Percentiles rank a stretch among this genome's conserved stretches.
Evolutionary conservation across 2,888 invertebrate species (phyloP).

Genomic region (Cheilosia variabilis): DNA sequence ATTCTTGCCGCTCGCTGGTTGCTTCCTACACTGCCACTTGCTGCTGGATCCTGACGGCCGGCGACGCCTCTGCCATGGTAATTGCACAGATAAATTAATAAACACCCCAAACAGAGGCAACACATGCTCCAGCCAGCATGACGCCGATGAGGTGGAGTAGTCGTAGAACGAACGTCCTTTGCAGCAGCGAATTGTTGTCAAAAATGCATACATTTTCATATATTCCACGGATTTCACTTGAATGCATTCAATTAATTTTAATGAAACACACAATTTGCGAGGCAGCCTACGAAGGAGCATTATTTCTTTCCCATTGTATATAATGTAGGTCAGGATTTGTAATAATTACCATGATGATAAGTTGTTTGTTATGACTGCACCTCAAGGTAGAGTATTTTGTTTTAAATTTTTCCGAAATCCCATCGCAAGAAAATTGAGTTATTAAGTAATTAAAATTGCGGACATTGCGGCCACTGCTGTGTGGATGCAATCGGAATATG

Average conservation of each 20-base stretch:
- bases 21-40: constrained; percentile 18
- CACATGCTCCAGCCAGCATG: constrained; percentile 11
- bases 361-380: constrained; percentile 3
- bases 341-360: constrained; percentile 10
- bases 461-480: neutral
- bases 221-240: constrained; percentile 34
- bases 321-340: constrained; percentile 8
- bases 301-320: neutral
- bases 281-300: neutral
- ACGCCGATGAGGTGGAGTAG: constrained; percentile 11
- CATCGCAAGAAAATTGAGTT: constrained; percentile 13
- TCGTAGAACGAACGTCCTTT: constrained; percentile 24
- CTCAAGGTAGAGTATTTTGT: neutral
- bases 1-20: constrained; percentile 52
- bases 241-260: constrained; percentile 56
- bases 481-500: neutral
- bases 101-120: constrained; percentile 32
- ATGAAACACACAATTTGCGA: constrained; percentile 42
- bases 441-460: neutral
- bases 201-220: constrained; percentile 49
- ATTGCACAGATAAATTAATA: constrained; percentile 69
- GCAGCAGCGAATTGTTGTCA: constrained; percentile 21
- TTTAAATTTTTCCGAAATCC: constrained; percentile 2
- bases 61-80: constrained; percentile 35
- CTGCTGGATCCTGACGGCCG: constrained; percentile 5